Evolutionary conservation across 2,797 vertebrate species (phyloP).

Genomic region (Squalus acanthias): DNA sequence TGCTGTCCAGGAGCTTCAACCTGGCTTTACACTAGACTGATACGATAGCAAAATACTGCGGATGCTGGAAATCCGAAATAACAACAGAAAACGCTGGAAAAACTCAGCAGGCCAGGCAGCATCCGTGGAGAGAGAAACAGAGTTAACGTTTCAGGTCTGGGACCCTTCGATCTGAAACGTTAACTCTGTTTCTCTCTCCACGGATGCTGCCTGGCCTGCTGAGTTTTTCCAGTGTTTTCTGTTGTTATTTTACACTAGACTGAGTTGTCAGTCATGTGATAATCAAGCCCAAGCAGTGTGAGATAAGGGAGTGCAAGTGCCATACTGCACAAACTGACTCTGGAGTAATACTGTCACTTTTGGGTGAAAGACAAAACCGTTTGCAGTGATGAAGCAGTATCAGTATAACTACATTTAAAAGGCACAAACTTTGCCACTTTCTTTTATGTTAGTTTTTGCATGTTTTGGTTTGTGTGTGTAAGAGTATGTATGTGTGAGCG

Average conservation of each 20-base stretch:
- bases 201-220: too few relatives aligned
- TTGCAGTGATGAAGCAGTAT: neutral
- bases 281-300: neutral
- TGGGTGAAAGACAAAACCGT: neutral
- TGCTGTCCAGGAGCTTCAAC: neutral
- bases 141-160: too few relatives aligned
- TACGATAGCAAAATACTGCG: too few relatives aligned
- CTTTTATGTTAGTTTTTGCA: neutral
- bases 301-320: neutral
- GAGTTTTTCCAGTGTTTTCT: too few relatives aligned
- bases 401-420: neutral
- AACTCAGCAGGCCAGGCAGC: too few relatives aligned
- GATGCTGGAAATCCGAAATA: too few relatives aligned
- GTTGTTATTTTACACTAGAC: neutral
- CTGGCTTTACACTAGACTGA: neutral
- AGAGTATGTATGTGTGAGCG: neutral
- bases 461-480: neutral
- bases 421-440: neutral
- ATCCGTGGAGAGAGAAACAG: too few relatives aligned
- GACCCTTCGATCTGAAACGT: too few relatives aligned
- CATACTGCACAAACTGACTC: neutral
- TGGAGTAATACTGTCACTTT: neutral
- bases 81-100: too few relatives aligned
- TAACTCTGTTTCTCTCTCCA: too few relatives aligned
- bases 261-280: neutral